Evolutionary conservation across 1,140 invertebrate species (phyloP), one percentile per base, ranked within the genome.

Genomic region (Parasteatoda tepidariorum): DNA sequence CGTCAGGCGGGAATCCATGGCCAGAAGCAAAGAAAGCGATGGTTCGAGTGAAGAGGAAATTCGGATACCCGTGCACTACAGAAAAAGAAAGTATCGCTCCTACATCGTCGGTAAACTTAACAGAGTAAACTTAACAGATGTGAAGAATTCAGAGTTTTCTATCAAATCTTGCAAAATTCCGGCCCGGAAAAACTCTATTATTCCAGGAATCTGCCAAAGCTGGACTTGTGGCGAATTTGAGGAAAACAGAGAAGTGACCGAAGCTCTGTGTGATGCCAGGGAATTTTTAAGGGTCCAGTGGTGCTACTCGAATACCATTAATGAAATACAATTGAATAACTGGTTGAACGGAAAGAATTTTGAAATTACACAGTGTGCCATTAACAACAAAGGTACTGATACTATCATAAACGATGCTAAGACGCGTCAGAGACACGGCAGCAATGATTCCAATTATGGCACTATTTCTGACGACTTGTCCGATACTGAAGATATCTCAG

Each of bases 211-310:
- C 31, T 83, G 81, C 30, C 68, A 66, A 24, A 83, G 81, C 34
- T 83, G 70, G 68, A 31, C 81, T 2, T 73, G 81, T 38, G 81
- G 81, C 0, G 81, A 83, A 28, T 71, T 82, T 13, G 66, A 68
- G 24, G 34, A 82, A 11, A 62, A 30, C 28, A 24, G 15, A 6
- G 31, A 22, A 33, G 33, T 34, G 3, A 33, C 24, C 18, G 82
- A 26, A 6, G 81, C 70, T 22, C 18, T 74, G 28, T 61, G 54
- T 13, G 68, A 67, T 22, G 71, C 70, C 7, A 34, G 48, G 41
- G 62, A 59, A 15, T 76, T 61, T 31, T 26, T 76, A 0, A 30
- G 83, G 4, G 68, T 30, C 13, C 83, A 76, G 24, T 68, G 62
- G 71, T 75, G 83, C 28, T 76, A 68, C n/a, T 76, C 71, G 22